These are phyloP conservation scores for Agrypnus murinus DNA, from an alignment of 2,888 invertebrate species.

Conservation along the genomic window DNA sequence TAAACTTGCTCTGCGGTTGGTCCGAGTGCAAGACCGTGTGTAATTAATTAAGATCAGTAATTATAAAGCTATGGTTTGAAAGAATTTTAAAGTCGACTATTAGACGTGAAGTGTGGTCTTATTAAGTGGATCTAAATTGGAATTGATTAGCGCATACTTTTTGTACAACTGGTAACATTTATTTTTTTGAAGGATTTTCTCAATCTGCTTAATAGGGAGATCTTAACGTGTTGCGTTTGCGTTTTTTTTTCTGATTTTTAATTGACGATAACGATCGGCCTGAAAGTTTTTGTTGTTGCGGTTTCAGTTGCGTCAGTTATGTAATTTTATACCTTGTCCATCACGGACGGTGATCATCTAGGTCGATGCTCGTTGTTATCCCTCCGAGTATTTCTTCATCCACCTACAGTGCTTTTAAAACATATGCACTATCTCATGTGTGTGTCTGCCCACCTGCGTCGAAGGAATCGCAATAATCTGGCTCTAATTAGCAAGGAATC, in stretches of 20 bases:
- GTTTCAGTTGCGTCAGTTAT: neutral
- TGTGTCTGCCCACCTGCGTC: slow-evolving; percentile 22
- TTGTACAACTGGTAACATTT: no score
- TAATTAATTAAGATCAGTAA: slow-evolving; percentile 10
- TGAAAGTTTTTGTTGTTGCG: neutral
- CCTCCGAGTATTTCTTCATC: slow-evolving; percentile 26
- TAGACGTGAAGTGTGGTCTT: neutral
- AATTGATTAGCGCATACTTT: neutral
- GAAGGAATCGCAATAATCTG: slow-evolving; percentile 10
- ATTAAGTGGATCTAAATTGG: neutral
- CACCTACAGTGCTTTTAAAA: slow-evolving; percentile 3
- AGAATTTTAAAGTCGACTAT: neutral
- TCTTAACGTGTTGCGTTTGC: no score
- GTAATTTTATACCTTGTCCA: slow-evolving; percentile 15
- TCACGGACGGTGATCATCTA: slow-evolving; percentile 10
- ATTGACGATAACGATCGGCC: no score
- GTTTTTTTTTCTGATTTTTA: no score
- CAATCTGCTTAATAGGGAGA: no score
- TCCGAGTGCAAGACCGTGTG: neutral
- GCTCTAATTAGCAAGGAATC: neutral
- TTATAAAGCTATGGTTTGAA: neutral
- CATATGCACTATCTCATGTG: neutral
- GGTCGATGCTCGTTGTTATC: slow-evolving; percentile 15
- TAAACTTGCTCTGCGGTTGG: slow-evolving; percentile 2
- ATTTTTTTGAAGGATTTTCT: no score